Conservation (phyloP, 2,797 vertebrate species). For the Pipistrellus nathusii region DNA sequence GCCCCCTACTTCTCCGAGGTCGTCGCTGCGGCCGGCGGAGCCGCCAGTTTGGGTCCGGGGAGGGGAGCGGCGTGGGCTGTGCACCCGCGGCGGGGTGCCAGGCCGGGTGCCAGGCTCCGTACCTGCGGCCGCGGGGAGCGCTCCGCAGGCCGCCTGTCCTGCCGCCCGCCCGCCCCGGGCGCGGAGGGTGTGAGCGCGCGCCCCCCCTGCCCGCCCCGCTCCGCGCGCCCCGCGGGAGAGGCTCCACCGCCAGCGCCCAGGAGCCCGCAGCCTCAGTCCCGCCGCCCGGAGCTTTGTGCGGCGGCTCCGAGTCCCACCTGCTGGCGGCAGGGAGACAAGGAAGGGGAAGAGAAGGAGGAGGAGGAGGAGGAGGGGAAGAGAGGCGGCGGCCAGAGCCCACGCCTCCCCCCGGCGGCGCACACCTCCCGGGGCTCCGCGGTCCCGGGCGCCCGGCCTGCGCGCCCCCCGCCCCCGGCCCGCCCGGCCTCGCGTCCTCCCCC, state of each 20-base stretch:
- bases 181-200: constrained; percentile 75
- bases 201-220: constrained; percentile 73
- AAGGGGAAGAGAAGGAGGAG: constrained; percentile 9
- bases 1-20: constrained; percentile 75
- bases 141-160: constrained; percentile 61
- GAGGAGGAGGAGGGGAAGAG: not conserved
- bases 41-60: not conserved
- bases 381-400: constrained; percentile 65
- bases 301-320: constrained; percentile 84
- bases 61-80: constrained; percentile 48
- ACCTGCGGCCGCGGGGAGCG: constrained; percentile 67
- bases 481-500: not conserved
- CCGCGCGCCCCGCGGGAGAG: constrained; percentile 76
- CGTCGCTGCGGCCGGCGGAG: constrained; percentile 43
- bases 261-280: constrained; percentile 75
- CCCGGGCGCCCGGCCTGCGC: constrained; percentile 41
- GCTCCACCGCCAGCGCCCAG: constrained; percentile 65
- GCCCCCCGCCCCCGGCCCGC: constrained; percentile 43
- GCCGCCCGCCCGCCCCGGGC: constrained; percentile 2
- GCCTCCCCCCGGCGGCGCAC: constrained; percentile 65
- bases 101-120: not conserved
- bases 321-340: constrained; percentile 79
- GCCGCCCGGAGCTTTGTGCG: constrained; percentile 78
- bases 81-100: constrained; percentile 51
- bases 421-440: constrained; percentile 64